Evolutionary conservation across 1,140 invertebrate genomes (phyloP), one percentile per base, ranked within the genome.

Genomic region (Lordiphosa mommai): DNA sequence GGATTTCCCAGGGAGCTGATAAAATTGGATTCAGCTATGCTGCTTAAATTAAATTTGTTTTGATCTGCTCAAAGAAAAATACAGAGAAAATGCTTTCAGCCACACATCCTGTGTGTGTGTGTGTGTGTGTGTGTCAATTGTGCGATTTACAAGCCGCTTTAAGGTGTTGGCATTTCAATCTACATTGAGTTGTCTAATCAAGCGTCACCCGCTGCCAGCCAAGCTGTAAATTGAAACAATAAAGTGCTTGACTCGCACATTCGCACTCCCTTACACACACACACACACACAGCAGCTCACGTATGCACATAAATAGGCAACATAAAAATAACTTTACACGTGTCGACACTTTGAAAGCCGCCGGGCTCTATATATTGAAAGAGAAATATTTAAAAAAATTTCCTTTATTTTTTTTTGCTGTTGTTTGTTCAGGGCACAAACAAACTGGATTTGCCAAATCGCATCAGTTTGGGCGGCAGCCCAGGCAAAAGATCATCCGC

Each of bases 241-340:
- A 84, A 84, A 84, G 61, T 84, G 71, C 71, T 82, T 56, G 71
- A 74, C 59, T 82, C 70, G 56, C 65, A 80, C 60, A 80, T 50
- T 59, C 34, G 12, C 41, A 36, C 40, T 38, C 52, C 32, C 32
- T n/a, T 12, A 12, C 61, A 56, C 36, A 34, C 44, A 38, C 13
- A 40, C 20, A 14, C 30, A 17, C 9, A 29, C 29, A 1, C 64
- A 73, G 70, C 56, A 58, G 44, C 55, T 40, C 77, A 84, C 68
- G 72, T 84, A 77, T 57, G 64, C 55, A 63, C 72, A 84, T 84
- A 84, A 84, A 84, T 82, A 84, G 77, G 68, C 76, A 61, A 77
- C 77, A 84, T 84, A 84, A 84, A 84, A 84, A 84, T 84, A 84
- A 84, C 77, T 84, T 77, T 84, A 84, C 77, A 84, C 77, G 77